Percentiles rank a stretch among this genome's conserved stretches.
Evolutionary conservation across 64 coral and sea anemone species (phyloP).

Genomic region (Trachythela sp.): DNA sequence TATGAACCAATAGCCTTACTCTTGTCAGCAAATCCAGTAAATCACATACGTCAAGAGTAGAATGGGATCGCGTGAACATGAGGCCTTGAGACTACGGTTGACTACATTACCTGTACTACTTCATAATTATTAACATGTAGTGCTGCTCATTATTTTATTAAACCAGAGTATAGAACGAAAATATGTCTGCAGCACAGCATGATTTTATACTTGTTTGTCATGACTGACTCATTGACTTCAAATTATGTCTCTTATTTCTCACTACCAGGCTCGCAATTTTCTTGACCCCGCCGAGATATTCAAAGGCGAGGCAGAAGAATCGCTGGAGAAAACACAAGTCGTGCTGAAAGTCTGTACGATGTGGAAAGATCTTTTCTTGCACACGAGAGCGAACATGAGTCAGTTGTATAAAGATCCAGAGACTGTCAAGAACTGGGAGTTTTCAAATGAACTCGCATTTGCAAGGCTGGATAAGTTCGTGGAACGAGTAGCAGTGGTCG

Average conservation of each 20-base stretch:
- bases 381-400: not conserved
- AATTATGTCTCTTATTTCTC: not conserved
- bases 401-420: not conserved
- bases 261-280: constrained; percentile 64
- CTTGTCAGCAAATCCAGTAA: too few species aligned
- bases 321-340: constrained; percentile 71
- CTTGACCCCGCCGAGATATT: constrained; percentile 95
- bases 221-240: too few species aligned
- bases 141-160: too few species aligned
- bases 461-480: constrained; percentile 16
- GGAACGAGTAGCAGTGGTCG: not conserved
- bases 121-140: too few species aligned
- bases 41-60: too few species aligned
- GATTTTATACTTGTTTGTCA: too few species aligned
- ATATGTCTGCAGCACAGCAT: too few species aligned
- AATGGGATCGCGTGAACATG: too few species aligned
- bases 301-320: constrained; percentile 88
- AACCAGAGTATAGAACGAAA: too few species aligned
- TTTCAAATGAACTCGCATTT: constrained; percentile 8
- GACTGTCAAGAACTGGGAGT: constrained; percentile 21
- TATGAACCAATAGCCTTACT: too few species aligned
- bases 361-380: not conserved
- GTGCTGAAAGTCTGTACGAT: constrained; percentile 69
- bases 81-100: too few species aligned
- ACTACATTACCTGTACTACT: too few species aligned